phyloP scores from a whole-genome alignment of 2,113 vertebrate species.

The Leuciscus idus region DNA sequence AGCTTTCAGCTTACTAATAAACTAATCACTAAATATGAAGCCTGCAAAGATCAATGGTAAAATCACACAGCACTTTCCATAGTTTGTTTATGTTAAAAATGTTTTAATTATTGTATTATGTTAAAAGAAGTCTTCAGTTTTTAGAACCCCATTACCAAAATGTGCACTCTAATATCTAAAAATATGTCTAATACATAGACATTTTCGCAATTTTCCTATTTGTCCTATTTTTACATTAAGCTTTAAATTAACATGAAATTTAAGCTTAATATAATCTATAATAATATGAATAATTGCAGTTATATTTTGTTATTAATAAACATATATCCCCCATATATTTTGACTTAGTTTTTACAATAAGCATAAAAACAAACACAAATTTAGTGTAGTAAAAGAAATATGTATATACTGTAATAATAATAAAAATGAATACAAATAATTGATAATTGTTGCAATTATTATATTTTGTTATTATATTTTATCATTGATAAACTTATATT shows the following conservation, averaged over 20 bases:
- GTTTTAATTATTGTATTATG: no score
- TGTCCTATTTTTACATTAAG: background rate
- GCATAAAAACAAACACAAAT: background rate
- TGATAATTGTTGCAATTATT: background rate
- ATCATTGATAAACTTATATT: background rate
- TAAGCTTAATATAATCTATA: background rate
- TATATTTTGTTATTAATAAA: background rate
- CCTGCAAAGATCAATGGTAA: background rate
- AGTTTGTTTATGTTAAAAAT: background rate
- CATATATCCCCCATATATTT: background rate
- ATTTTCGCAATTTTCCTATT: background rate
- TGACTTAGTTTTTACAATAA: background rate
- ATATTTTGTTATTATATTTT: background rate
- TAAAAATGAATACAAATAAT: background rate
- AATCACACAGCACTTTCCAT: background rate
- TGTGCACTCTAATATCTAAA: background rate
- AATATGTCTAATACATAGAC: background rate
- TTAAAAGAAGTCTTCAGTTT: background rate
- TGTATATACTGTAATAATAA: background rate
- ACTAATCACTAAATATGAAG: background rate
- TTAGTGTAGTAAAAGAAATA: background rate
- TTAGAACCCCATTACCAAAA: background rate
- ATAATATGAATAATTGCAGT: background rate
- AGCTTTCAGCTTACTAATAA: slow-evolving; percentile 16
- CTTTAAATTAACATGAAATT: background rate